Percentiles rank a stretch among this genome's conserved stretches.
These are phyloP conservation scores for Malurus alboscapulatus DNA, from an alignment of 2,113 vertebrate genomes.

Conservation along the genomic window DNA sequence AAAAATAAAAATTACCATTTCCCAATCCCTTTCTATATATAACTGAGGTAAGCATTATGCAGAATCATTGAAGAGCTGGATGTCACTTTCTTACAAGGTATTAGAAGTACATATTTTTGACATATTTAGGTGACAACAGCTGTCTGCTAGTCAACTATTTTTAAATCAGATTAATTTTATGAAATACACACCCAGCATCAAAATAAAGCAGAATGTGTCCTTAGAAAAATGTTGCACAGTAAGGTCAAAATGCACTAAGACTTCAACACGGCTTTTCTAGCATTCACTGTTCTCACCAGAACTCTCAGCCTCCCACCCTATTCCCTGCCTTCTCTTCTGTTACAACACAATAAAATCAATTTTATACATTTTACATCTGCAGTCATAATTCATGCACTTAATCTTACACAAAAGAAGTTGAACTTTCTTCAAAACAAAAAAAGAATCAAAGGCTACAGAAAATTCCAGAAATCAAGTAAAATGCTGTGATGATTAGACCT, in stretches of 20 bases:
- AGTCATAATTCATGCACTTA: background rate
- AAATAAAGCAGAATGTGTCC: background rate
- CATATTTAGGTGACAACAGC: background rate
- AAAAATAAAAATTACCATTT: background rate
- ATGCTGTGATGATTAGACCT: background rate
- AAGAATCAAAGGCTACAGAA: background rate
- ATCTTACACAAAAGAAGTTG: background rate
- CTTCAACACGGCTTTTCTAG: background rate
- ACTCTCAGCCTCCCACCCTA: background rate
- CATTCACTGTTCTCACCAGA: background rate
- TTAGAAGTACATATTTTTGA: background rate
- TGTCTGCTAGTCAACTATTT: background rate
- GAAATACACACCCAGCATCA: background rate
- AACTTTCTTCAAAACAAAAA: background rate
- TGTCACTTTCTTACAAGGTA: background rate
- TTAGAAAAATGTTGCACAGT: background rate
- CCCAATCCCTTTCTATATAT: background rate
- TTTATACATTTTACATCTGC: background rate
- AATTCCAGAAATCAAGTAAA: constrained; percentile 7
- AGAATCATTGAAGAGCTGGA: background rate
- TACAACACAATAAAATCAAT: constrained; percentile 6
- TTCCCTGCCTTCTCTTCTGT: background rate
- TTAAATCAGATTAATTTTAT: background rate
- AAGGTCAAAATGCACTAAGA: background rate
- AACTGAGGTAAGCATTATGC: background rate